A percentile compares a stretch with the other conserved stretches of the same genome.
Conservation (phyloP, 2,113 vertebrate genomes). For the Lethenteron camtschaticum region DNA sequence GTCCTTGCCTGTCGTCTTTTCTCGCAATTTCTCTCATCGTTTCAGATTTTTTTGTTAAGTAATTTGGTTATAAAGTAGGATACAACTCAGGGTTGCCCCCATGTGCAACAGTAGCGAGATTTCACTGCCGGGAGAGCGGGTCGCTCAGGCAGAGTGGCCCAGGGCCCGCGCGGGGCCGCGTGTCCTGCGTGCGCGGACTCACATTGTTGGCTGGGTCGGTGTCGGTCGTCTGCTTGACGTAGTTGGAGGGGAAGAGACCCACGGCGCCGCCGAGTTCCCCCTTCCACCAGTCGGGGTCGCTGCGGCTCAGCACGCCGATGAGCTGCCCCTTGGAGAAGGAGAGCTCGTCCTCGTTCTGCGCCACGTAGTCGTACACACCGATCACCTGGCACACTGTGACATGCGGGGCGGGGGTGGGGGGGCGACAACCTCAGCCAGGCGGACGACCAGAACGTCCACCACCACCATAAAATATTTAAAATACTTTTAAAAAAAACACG, state of each 20-base stretch:
- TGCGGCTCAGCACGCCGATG: slow-evolving; percentile 81
- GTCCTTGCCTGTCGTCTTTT: too few relatives aligned
- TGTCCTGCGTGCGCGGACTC: slow-evolving; percentile 26
- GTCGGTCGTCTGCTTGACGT: slow-evolving; percentile 90
- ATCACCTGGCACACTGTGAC: slow-evolving; percentile 83
- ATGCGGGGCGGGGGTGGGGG: too few relatives aligned
- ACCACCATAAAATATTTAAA: too few relatives aligned
- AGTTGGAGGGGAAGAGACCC: slow-evolving; percentile 95
- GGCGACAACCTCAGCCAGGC: too few relatives aligned
- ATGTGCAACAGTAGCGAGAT: too few relatives aligned
- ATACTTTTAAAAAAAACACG: too few relatives aligned
- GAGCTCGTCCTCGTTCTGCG: slow-evolving; percentile 95
- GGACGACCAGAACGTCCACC: too few relatives aligned
- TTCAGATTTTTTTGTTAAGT: too few relatives aligned
- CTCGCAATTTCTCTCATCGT: too few relatives aligned
- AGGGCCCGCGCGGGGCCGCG: too few relatives aligned
- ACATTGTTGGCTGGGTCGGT: slow-evolving; percentile 97
- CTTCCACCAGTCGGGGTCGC: slow-evolving; percentile 99
- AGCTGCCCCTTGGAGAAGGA: slow-evolving; percentile 91
- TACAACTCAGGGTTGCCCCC: too few relatives aligned
- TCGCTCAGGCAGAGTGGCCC: not conserved
- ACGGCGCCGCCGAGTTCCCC: slow-evolving; percentile 72
- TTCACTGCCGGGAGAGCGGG: slow-evolving; percentile 4
- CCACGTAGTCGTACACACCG: slow-evolving; percentile 91
- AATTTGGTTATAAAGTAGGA: too few relatives aligned